These are phyloP conservation scores for Gracilinanus agilis DNA, from an alignment of 2,113 vertebrate species.

Conservation along the genomic window DNA sequence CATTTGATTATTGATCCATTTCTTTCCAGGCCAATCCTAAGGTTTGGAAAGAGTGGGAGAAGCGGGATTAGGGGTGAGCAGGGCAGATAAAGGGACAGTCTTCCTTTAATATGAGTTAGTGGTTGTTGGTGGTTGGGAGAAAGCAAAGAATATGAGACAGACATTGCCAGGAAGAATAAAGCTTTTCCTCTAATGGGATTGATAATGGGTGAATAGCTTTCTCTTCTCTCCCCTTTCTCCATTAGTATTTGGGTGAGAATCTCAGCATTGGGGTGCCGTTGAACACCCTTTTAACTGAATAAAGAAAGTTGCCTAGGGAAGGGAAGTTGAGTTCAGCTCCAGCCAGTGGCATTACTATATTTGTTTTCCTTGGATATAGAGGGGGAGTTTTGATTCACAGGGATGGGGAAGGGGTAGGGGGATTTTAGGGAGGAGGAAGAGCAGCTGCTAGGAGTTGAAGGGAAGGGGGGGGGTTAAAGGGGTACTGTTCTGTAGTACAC, in stretches of 20 bases:
- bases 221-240: constrained; percentile 1
- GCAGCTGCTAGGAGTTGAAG: constrained; percentile 70
- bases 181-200: constrained; percentile 4
- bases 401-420: constrained; percentile 34
- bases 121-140: constrained; percentile 51
- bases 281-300: constrained; percentile 21
- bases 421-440: constrained; percentile 64
- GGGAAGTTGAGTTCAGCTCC: constrained; percentile 73
- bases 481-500: constrained; percentile 63
- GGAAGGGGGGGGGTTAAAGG: constrained; percentile 57
- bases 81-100: constrained; percentile 82
- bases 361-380: constrained; percentile 70
- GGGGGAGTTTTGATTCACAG: constrained; percentile 55
- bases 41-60: constrained; percentile 49
- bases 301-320: constrained; percentile 67
- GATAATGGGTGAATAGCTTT: constrained; percentile 31
- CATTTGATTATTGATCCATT: constrained; percentile 75
- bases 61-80: constrained; percentile 44
- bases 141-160: constrained; percentile 33
- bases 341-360: constrained; percentile 65
- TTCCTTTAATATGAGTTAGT: constrained; percentile 48
- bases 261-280: neutral
- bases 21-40: constrained; percentile 69
- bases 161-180: constrained; percentile 54
- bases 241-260: neutral